Evolutionary conservation across 2,113 vertebrate genomes (phyloP), one percentile per base, ranked within the genome.

Genomic region (Aplodontia rufa): DNA sequence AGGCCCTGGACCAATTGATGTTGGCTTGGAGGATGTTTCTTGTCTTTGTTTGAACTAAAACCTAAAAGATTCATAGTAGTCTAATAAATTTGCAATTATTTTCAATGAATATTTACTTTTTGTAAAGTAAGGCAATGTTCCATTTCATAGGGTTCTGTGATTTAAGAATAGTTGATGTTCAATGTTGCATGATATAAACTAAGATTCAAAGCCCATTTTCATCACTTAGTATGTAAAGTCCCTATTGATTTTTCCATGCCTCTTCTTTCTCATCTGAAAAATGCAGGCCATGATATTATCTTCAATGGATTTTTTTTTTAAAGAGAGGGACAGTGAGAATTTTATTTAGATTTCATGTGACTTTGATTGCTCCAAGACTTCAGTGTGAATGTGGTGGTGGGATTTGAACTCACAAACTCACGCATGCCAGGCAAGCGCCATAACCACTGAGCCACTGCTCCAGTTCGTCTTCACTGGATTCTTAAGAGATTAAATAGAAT

Each of bases 161-260:
- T 45, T 95, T 84, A 75, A 53, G n/a, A 66, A 84, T 62, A 75
- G 42, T 8, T 60, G 53, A 30, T 74, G 68, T 2, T 24, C 26
- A 32, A 11, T 72, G 5, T 37, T 35, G 4, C 19, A 47, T 1
- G 37, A n/a, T 4, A 88, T n/a, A 79, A 35, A 69, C 13, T 82
- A 45, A 42, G 22, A 51, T 60, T 86, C n/a, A 91, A 78, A 79
- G 66, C 8, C 37, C 69, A 91, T 80, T 90, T 96, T 87, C 28
- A 81, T 32, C 8, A 58, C 42, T 68, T 74, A 64, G 11, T 84
- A 16, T 51, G 24, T 64, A 45, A 53, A 47, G 1, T 90, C 47
- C 84, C 26, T 64, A 26, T 62, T 64, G 64, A 42, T 5, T 40
- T 78, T 86, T 76, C 19, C 80, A 78, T 69, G 26, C 55, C 90